Conservation (phyloP, 2,797 vertebrate genomes). For the Siniperca obscura region DNA sequence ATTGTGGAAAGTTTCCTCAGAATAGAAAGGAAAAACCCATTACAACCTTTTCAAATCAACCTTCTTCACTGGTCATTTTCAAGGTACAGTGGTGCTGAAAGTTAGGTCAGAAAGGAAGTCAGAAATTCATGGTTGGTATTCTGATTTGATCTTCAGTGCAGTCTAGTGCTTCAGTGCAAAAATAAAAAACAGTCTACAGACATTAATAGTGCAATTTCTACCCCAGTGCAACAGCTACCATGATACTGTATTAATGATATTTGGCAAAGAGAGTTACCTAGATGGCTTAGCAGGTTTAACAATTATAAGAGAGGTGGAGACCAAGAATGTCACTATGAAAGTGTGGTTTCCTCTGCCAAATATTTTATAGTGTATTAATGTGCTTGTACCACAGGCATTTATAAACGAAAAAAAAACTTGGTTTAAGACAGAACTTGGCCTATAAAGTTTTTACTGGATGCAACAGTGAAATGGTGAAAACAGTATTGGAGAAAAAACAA, state of each 20-base stretch:
- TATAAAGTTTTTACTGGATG: neutral
- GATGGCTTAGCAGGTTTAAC: neutral
- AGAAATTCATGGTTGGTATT: conserved; percentile 24
- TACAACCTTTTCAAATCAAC: conserved; percentile 46
- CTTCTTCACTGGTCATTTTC: conserved; percentile 52
- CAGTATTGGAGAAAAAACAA: neutral
- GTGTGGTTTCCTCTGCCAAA: neutral
- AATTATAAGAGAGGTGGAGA: neutral
- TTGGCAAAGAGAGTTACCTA: neutral
- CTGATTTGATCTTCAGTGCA: neutral
- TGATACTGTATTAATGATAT: neutral
- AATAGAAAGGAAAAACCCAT: conserved; percentile 51
- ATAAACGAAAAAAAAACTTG: neutral
- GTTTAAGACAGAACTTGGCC: neutral
- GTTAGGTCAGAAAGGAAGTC: conserved; percentile 17
- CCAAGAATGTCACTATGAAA: neutral
- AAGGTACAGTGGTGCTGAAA: conserved; percentile 6
- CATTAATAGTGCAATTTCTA: neutral
- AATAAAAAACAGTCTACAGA: neutral
- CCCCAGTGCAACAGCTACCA: neutral
- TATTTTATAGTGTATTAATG: neutral
- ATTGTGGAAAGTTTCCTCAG: conserved; percentile 58
- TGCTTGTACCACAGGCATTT: neutral
- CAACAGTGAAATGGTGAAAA: neutral
- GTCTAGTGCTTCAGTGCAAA: neutral